These are phyloP conservation scores for rat (Rattus norvegicus) DNA, from an alignment of 2,113 vertebrate genomes.

Conservation along the genomic window GRCr8 NC_086036.1:84883001-84883500, in stretches of 20 bases:
- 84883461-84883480: neutral
- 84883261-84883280: neutral
- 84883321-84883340: neutral
- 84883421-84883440: neutral
- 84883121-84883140: no score
- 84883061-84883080: no score
- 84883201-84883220: neutral
- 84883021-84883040: neutral
- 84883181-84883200: neutral
- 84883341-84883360: neutral
- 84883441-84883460: neutral
- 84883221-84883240: neutral
- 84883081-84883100: no score
- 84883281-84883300: neutral
- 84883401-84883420: neutral
- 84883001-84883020: neutral
- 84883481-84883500: neutral
- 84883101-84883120: no score
- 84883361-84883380: neutral
- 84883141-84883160: neutral
- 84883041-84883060: no score
- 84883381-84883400: neutral
- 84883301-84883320: neutral
- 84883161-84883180: neutral
- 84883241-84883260: no score